Conservation (phyloP, 2,113 vertebrate species). For the Phylloscopus trochilus region DNA sequence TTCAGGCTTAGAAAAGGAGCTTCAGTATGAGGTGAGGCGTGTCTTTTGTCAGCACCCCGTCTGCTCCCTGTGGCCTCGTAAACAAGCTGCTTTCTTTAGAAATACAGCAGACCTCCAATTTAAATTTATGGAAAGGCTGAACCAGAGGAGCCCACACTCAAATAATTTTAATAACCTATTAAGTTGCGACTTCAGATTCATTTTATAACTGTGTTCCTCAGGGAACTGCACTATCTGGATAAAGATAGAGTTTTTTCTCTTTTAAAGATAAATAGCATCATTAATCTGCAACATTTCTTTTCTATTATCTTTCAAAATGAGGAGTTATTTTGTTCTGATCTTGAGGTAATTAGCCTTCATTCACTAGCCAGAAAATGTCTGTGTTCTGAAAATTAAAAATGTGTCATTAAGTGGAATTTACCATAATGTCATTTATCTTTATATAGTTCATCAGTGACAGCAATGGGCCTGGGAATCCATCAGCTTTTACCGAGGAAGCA, state of each 20-base stretch:
- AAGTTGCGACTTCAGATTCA: constrained; percentile 98
- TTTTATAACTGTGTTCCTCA: constrained; percentile 94
- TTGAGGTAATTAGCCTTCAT: constrained; percentile 98
- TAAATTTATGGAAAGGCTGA: constrained; percentile 82
- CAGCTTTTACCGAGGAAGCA: constrained; percentile 81
- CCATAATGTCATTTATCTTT: constrained; percentile 99
- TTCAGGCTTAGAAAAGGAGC: constrained; percentile 16
- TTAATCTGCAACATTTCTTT: constrained; percentile 98
- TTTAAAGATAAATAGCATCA: constrained; percentile 98
- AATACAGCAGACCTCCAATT: constrained; percentile 75
- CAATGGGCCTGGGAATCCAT: constrained; percentile 87
- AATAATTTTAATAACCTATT: constrained; percentile 99
- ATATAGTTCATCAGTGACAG: constrained; percentile 90
- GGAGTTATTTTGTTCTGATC: constrained; percentile 97
- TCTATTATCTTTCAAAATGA: constrained; percentile 97
- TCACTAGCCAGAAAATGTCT: constrained; percentile 91
- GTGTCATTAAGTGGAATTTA: constrained; percentile 99
- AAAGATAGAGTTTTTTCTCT: constrained; percentile 90
- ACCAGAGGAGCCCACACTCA: constrained; percentile 77
- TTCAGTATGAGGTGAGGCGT: constrained; percentile 40
- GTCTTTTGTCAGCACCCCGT: constrained; percentile 69
- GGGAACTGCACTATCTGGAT: constrained; percentile 91
- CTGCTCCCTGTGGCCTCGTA: constrained; percentile 71
- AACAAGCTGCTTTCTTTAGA: constrained; percentile 72
- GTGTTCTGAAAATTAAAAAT: constrained; percentile 99